Conservation (phyloP, 2,113 vertebrate species). For the sheep (Ovis aries) region DNA sequence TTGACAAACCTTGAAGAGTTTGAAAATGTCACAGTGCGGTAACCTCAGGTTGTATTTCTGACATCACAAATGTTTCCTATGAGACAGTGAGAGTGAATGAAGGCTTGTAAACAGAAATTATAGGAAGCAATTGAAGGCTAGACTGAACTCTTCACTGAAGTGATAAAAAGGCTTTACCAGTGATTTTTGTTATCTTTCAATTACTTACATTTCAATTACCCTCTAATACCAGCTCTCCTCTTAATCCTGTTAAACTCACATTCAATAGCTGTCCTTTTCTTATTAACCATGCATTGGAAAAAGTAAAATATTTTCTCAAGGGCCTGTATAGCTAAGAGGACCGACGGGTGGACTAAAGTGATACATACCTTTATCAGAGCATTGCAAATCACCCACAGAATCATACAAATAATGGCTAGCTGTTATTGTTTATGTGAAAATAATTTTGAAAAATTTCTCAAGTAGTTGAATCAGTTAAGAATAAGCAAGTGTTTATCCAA, state of each 20-base stretch:
- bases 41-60: constrained; percentile 20
- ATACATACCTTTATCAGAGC: background rate
- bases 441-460: background rate
- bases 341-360: background rate
- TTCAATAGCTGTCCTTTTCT: constrained; percentile 22
- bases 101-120: constrained; percentile 10
- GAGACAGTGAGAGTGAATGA: background rate
- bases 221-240: background rate
- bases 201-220: constrained; percentile 43
- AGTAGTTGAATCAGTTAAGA: background rate
- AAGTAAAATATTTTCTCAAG: constrained; percentile 18
- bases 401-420: background rate
- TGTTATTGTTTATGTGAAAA: background rate
- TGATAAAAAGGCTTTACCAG: constrained; percentile 31
- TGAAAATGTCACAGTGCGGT: background rate
- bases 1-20: constrained; percentile 48
- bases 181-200: constrained; percentile 38
- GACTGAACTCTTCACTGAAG: constrained; percentile 11
- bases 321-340: background rate
- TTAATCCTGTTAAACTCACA: constrained; percentile 20
- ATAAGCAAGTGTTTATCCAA: background rate
- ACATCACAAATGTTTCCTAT: constrained; percentile 40
- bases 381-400: background rate
- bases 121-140: background rate
- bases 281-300: constrained; percentile 10